A percentile compares a stretch with the other conserved stretches of the same genome.
phyloP scores from a whole-genome alignment of 2,113 vertebrate genomes.

The Prunella himalayana region DNA sequence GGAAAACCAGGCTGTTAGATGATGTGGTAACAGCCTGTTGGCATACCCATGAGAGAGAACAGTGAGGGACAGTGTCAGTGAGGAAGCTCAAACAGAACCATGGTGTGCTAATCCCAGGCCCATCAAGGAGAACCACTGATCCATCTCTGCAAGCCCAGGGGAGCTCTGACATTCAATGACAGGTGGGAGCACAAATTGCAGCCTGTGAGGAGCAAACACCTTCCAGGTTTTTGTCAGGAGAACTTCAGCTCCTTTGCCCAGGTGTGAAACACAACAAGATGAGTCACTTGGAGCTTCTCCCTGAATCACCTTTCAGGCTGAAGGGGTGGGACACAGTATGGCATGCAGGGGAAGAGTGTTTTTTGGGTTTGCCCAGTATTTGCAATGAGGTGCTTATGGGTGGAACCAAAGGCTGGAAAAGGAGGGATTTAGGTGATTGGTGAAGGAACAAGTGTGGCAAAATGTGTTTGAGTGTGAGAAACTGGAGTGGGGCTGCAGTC shows the following conservation, averaged over 20 bases:
- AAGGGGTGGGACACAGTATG: neutral
- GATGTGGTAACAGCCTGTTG: neutral
- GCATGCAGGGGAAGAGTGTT: fast-evolving
- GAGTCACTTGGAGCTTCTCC: neutral
- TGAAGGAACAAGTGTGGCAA: neutral
- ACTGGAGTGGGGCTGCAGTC: neutral
- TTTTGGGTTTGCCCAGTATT: neutral
- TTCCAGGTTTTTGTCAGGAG: neutral
- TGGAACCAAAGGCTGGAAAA: neutral
- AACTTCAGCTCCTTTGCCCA: neutral
- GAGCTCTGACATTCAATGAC: neutral
- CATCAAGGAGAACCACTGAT: neutral
- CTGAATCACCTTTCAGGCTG: neutral
- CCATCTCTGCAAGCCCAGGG: neutral
- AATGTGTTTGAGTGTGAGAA: neutral
- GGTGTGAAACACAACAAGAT: neutral
- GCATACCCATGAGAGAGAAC: fast-evolving
- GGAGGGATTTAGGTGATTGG: neutral
- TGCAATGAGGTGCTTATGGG: neutral
- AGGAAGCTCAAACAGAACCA: neutral
- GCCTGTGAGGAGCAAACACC: neutral
- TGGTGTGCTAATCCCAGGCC: neutral
- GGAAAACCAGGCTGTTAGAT: neutral
- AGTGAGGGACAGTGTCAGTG: neutral
- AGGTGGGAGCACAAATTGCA: neutral